Conservation (phyloP, 2,888 invertebrate genomes). For the Ophion obscuratus region DNA sequence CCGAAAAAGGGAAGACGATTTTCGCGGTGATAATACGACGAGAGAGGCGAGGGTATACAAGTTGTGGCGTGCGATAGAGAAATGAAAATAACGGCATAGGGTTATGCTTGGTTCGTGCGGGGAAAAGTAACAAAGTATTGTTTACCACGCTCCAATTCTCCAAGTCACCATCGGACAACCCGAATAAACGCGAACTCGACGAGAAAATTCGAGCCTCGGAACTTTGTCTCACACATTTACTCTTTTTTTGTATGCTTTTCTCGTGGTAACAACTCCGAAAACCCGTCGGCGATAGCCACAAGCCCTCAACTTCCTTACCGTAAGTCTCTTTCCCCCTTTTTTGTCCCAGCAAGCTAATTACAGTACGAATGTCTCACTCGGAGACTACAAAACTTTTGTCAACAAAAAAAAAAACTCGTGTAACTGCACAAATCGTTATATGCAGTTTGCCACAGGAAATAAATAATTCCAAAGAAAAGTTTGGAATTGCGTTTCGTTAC, state of each 20-base stretch:
- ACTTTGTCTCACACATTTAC: conserved; percentile 8
- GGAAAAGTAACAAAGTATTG: conserved; percentile 42
- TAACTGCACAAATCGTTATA: not conserved
- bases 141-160: conserved; percentile 52
- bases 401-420: not conserved
- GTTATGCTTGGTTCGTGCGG: not conserved
- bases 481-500: not conserved
- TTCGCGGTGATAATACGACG: not conserved
- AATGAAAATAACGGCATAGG: conserved; percentile 1
- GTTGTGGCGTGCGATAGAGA: not conserved
- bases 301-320: conserved; percentile 14
- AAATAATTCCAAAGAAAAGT: not conserved
- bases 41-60: not conserved
- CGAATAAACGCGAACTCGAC: conserved; percentile 3
- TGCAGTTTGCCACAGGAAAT: not conserved
- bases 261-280: conserved; percentile 11
- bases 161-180: not conserved
- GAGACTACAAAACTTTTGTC: conserved; percentile 1
- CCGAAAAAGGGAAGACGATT: too few relatives aligned
- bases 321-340: conserved; percentile 9
- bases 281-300: conserved; percentile 9
- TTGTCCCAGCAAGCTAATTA: conserved; percentile 22
- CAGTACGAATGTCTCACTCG: conserved; percentile 33
- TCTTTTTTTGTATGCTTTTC: conserved; percentile 11
- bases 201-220: conserved; percentile 26